These are phyloP conservation scores for Hydraecia micacea DNA, from an alignment of 2,888 invertebrate genomes.

Conservation along the genomic window DNA sequence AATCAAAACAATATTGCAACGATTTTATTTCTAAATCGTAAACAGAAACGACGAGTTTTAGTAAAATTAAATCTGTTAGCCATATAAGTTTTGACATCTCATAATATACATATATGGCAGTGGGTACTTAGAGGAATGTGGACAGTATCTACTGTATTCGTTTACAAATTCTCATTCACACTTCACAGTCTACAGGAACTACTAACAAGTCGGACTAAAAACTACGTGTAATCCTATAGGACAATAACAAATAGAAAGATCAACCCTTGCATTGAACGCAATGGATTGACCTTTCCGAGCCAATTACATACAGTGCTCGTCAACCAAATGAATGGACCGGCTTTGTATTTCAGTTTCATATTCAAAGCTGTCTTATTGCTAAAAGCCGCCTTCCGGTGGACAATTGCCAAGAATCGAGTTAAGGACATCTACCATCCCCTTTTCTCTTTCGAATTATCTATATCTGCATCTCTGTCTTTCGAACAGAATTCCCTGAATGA, in stretches of 20 bases:
- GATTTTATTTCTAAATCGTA: conserved; percentile 24
- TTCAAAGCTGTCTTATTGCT: conserved; percentile 84
- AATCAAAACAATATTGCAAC: conserved; percentile 26
- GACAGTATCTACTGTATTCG: neutral
- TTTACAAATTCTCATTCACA: neutral
- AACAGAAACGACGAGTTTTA: conserved; percentile 11
- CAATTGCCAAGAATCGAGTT: conserved; percentile 88
- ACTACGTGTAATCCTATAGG: conserved; percentile 30
- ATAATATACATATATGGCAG: neutral
- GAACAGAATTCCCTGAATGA: conserved; percentile 88
- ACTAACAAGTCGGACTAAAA: neutral
- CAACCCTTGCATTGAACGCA: conserved; percentile 58
- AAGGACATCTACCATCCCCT: conserved; percentile 76
- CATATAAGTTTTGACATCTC: conserved; percentile 9
- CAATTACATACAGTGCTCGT: conserved; percentile 80
- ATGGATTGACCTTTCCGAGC: conserved; percentile 77
- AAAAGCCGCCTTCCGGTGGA: conserved; percentile 88
- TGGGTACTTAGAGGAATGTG: neutral
- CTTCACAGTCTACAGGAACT: neutral
- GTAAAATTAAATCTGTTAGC: neutral
- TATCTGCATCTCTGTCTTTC: conserved; percentile 75
- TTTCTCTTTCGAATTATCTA: conserved; percentile 62
- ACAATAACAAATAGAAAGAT: conserved; percentile 61
- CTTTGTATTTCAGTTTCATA: conserved; percentile 87
- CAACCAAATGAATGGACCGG: conserved; percentile 82